phyloP scores from a whole-genome alignment of 2,888 invertebrate genomes.

The Shargacucullia verbasci region DNA sequence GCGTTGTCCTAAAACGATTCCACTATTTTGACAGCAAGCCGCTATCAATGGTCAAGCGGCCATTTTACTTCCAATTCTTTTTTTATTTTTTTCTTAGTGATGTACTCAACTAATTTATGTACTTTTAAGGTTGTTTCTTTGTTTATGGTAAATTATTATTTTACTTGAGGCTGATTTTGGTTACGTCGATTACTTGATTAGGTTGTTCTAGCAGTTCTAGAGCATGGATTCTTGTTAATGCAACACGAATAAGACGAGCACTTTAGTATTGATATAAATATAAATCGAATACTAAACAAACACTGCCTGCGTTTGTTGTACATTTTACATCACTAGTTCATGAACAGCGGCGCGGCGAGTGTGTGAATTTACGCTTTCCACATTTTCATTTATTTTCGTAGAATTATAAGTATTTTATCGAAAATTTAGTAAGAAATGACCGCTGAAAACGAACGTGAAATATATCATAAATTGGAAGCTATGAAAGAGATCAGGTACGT shows the following conservation, averaged over 20 bases:
- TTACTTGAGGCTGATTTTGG: too few relatives aligned
- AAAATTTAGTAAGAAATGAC: slow-evolving; percentile 87
- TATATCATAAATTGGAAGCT: slow-evolving; percentile 97
- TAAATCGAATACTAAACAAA: too few relatives aligned
- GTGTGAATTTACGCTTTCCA: slow-evolving; percentile 55
- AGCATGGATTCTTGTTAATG: too few relatives aligned
- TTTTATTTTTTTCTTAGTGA: slow-evolving; percentile 52
- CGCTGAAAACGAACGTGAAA: slow-evolving; percentile 94
- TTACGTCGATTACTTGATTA: too few relatives aligned
- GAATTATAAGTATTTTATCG: slow-evolving; percentile 43
- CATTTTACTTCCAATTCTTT: slow-evolving; percentile 78
- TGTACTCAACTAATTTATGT: not conserved
- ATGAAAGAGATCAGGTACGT: slow-evolving; percentile 96
- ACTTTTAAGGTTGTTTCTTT: too few relatives aligned
- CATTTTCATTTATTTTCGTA: slow-evolving; percentile 64
- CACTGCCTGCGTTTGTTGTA: too few relatives aligned
- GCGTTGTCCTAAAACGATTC: slow-evolving; percentile 71
- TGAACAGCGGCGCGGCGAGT: slow-evolving; percentile 1
- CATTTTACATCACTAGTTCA: not conserved
- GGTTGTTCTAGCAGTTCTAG: too few relatives aligned
- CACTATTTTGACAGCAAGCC: slow-evolving; percentile 88
- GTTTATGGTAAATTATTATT: too few relatives aligned
- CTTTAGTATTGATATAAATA: too few relatives aligned
- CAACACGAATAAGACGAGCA: too few relatives aligned
- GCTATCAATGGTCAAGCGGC: slow-evolving; percentile 83